Percentiles rank a stretch among this genome's conserved stretches.
Conservation (phyloP, 2,797 vertebrate genomes). For the Pteropus rufus region DNA sequence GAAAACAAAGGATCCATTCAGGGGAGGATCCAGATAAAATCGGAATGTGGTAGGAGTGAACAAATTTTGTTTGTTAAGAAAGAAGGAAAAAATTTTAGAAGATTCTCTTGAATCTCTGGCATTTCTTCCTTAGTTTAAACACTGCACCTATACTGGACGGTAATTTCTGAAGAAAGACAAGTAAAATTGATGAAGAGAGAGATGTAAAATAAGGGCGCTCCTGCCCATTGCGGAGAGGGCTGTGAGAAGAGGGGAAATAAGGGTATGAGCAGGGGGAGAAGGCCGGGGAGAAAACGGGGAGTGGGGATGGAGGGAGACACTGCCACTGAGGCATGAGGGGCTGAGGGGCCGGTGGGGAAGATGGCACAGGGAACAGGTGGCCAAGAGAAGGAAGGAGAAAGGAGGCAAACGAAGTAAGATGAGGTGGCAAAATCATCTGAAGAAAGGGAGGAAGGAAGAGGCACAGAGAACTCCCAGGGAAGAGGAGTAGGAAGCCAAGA, state of each 20-base stretch:
- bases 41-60: not conserved
- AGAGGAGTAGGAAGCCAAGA: not conserved
- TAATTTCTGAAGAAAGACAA: not conserved
- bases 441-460: not conserved
- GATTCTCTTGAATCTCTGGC: not conserved
- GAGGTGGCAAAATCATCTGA: not conserved
- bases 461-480: not conserved
- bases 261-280: too few relatives aligned
- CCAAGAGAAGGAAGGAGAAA: not conserved
- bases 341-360: not conserved
- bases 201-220: not conserved
- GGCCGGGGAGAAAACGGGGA: not conserved
- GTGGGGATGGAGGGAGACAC: not conserved
- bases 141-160: accelerated
- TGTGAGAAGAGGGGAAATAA: not conserved
- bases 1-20: not conserved
- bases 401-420: not conserved
- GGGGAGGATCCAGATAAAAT: not conserved
- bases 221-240: not conserved
- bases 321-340: not conserved
- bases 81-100: not conserved
- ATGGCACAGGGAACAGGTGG: not conserved
- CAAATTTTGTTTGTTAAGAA: not conserved
- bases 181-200: not conserved
- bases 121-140: not conserved